A percentile compares a stretch with the other conserved stretches of the same genome.
Evolutionary conservation across 1,140 invertebrate species (phyloP).

Genomic region (Melitaea cinxia): DNA sequence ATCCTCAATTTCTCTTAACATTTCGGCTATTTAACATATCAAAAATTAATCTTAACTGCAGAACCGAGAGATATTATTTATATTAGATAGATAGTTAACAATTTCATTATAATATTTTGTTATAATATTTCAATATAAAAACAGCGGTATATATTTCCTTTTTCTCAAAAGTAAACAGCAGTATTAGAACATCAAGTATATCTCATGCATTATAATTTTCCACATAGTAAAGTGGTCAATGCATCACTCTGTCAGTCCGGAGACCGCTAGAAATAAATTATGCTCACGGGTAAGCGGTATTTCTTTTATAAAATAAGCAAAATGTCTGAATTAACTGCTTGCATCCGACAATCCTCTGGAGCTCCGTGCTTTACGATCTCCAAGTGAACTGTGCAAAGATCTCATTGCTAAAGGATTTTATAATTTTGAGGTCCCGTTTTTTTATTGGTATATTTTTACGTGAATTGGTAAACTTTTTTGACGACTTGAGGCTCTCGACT

Average conservation of each 20-base stretch:
- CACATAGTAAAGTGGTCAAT: conserved; percentile 4
- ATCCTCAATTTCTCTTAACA: too few species aligned
- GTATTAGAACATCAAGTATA: background rate
- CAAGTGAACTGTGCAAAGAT: conserved; percentile 29
- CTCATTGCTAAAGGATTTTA: conserved; percentile 14
- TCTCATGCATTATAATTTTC: conserved; percentile 5
- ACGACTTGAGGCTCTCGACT: too few species aligned
- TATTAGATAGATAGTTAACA: too few species aligned
- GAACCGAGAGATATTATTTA: too few species aligned
- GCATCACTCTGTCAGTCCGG: conserved; percentile 12
- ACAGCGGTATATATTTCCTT: too few species aligned
- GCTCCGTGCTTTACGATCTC: conserved; percentile 37
- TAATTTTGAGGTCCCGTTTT: conserved; percentile 23
- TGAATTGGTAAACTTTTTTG: too few species aligned
- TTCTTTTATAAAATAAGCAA: conserved; percentile 37
- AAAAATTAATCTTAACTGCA: too few species aligned
- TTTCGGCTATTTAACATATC: too few species aligned
- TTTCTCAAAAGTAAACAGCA: too few species aligned
- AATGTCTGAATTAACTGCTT: conserved; percentile 43
- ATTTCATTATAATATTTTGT: too few species aligned
- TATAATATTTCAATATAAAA: too few species aligned
- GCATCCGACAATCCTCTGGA: conserved; percentile 39
- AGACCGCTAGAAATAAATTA: conserved; percentile 31
- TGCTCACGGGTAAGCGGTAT: conserved; percentile 20
- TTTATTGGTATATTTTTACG: background rate